phyloP scores from a whole-genome alignment of 2,797 vertebrate genomes.

The Pantherophis vulpinus region DNA sequence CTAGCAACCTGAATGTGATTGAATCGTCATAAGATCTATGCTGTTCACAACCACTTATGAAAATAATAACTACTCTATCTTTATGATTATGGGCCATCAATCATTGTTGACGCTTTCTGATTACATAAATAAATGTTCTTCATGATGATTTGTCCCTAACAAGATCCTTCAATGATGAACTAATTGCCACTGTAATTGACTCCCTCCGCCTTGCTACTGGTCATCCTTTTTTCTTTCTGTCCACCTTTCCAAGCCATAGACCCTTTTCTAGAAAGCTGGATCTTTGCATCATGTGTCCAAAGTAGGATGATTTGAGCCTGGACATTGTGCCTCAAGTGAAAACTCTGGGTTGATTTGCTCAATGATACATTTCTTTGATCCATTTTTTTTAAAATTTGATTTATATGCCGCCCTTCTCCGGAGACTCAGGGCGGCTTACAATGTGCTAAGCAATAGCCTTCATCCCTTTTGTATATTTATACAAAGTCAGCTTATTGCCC shows the following conservation, averaged over 20 bases:
- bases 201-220: not conserved
- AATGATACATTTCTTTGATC: not conserved
- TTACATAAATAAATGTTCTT: not conserved
- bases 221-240: not conserved
- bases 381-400: too few relatives aligned
- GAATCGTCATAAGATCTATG: not conserved
- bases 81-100: not conserved
- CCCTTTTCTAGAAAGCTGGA: not conserved
- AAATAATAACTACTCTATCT: not conserved
- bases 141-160: not conserved
- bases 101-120: not conserved
- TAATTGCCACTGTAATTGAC: not conserved
- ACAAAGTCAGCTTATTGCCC: too few relatives aligned
- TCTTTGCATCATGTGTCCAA: not conserved
- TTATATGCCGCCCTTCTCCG: too few relatives aligned
- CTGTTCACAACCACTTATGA: not conserved
- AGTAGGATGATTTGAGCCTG: too few relatives aligned
- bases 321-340: too few relatives aligned
- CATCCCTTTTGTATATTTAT: too few relatives aligned
- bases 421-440: too few relatives aligned
- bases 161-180: not conserved
- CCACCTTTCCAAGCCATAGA: not conserved
- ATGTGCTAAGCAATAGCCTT: too few relatives aligned
- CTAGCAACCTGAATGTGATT: not conserved
- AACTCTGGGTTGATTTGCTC: not conserved